Conservation (phyloP, 2,888 invertebrate genomes). For the Thera britannica region DNA sequence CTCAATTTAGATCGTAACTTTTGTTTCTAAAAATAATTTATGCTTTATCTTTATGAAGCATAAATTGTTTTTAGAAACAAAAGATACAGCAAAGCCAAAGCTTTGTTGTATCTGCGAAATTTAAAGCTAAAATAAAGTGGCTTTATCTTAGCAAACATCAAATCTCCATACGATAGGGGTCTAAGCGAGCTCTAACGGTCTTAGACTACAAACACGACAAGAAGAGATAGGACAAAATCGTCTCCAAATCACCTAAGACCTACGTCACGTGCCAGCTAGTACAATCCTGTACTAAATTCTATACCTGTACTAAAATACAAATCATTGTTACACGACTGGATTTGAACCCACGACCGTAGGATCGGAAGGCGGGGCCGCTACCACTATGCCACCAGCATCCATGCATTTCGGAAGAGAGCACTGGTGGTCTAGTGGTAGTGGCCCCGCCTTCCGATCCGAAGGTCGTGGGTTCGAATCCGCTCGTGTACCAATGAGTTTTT, state of each 20-base stretch:
- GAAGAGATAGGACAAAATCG: slow-evolving; percentile 6
- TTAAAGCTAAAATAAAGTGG: slow-evolving; percentile 1
- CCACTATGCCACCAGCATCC: too few species aligned
- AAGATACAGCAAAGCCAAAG: background rate
- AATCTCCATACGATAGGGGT: slow-evolving; percentile 8
- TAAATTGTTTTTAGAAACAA: background rate
- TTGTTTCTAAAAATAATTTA: background rate
- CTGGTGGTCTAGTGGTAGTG: too few species aligned
- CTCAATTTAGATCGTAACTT: background rate
- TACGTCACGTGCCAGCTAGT: too few species aligned
- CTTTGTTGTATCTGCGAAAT: background rate
- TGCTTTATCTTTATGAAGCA: background rate
- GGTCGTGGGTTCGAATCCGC: too few species aligned
- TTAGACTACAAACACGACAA: slow-evolving; percentile 7
- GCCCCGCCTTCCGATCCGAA: too few species aligned
- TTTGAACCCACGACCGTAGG: too few species aligned
- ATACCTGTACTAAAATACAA: too few species aligned
- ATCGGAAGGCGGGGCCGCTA: too few species aligned
- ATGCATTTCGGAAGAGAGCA: too few species aligned
- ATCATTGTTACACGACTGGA: too few species aligned
- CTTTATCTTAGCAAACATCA: slow-evolving; percentile 1
- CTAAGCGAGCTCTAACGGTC: slow-evolving; percentile 5
- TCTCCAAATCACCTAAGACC: slow-evolving; percentile 2
- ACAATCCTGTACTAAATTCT: too few species aligned
- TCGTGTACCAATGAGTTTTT: too few species aligned